These are phyloP conservation scores for Loripinus fragilis DNA, from an alignment of 2,888 invertebrate species.

Conservation along the genomic window DNA sequence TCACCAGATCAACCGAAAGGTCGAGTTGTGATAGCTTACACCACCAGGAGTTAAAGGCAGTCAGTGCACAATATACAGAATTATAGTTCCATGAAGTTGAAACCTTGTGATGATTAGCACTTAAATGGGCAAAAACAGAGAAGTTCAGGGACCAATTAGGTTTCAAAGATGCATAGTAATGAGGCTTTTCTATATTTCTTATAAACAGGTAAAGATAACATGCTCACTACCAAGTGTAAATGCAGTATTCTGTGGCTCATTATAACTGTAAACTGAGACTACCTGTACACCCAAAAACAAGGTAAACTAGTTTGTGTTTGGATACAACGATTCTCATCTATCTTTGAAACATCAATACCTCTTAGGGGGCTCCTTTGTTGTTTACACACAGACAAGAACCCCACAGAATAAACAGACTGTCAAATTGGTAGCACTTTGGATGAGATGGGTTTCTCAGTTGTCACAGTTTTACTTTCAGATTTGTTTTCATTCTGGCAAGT, in stretches of 20 bases:
- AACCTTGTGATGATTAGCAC: background rate
- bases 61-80: background rate
- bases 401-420: background rate
- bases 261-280: no score
- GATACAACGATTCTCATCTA: no score
- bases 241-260: no score
- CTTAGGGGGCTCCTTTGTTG: background rate
- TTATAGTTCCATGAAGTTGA: slow-evolving; percentile 3
- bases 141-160: background rate
- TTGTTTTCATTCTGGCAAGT: slow-evolving; percentile 38
- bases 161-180: no score
- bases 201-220: no score
- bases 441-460: background rate
- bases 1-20: background rate
- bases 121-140: background rate
- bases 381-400: background rate
- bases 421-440: background rate
- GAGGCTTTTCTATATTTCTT: no score
- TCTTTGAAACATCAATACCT: no score
- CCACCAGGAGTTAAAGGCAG: background rate
- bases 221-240: no score
- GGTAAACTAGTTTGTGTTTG: no score
- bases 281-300: no score
- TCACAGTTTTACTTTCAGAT: slow-evolving; percentile 8
- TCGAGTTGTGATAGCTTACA: background rate